phyloP scores from a whole-genome alignment of 2,797 vertebrate species.

The Trematomus bernacchii region DNA sequence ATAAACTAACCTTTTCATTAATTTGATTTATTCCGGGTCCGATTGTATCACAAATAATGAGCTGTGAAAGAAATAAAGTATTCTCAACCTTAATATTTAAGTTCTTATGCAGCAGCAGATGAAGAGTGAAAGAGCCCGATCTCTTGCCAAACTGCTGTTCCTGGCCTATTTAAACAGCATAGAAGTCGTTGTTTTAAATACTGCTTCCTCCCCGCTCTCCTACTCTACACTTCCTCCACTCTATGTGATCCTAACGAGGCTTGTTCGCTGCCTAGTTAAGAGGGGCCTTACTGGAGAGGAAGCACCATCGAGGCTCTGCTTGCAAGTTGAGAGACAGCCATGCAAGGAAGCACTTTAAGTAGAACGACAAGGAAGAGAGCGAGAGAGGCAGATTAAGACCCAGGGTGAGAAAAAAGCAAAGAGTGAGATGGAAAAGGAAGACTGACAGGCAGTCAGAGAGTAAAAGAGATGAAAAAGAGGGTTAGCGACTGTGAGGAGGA shows the following conservation, averaged over 20 bases:
- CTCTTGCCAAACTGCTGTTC: constrained; percentile 23
- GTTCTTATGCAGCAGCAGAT: constrained; percentile 8
- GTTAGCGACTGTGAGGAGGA: constrained; percentile 35
- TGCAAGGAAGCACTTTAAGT: constrained; percentile 21
- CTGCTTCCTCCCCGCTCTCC: neutral
- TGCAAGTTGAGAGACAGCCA: constrained; percentile 29
- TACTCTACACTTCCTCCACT: neutral
- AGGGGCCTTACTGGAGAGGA: constrained; percentile 17
- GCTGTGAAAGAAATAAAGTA: neutral
- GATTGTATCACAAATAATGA: neutral
- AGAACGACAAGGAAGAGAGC: constrained; percentile 16
- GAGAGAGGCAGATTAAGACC: constrained; percentile 28
- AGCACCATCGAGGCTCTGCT: constrained; percentile 10
- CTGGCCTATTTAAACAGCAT: constrained; percentile 28
- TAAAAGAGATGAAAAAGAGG: constrained; percentile 20
- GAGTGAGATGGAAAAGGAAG: constrained; percentile 14
- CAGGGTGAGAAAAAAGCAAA: constrained; percentile 1
- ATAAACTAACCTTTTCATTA: constrained; percentile 16
- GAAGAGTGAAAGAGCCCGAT: constrained; percentile 4
- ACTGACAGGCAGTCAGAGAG: constrained; percentile 43
- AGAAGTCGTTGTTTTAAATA: constrained; percentile 32
- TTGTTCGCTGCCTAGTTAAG: constrained; percentile 31
- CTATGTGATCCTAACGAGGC: constrained; percentile 40
- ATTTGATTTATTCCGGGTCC: neutral
- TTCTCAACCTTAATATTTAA: constrained; percentile 4